Base-by-base conservation (phyloP, 2,797 vertebrate species). In the Tragopan temminckii region DNA sequence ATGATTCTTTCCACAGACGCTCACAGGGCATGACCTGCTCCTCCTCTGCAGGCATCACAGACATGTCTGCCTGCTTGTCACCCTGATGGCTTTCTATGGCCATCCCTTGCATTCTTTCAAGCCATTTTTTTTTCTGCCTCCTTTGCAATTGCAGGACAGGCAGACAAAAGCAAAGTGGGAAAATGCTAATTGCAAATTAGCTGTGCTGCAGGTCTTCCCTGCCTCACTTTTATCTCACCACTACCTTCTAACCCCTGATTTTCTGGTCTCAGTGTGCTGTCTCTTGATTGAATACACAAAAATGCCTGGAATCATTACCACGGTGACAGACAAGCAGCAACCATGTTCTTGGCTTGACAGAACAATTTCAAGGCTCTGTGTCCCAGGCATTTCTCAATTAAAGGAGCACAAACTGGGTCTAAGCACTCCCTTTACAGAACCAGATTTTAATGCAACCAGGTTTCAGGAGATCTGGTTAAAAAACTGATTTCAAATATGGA, bases 271-370 rank as follows among this genome's bases (percentile, higher is more conserved):
- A 57, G 42, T 66, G 42, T 45, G 31, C 68, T 43, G 48, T 46
- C 31, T 79, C 91, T 76, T 68, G 50, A 94, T 0, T 76, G 78
- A 85, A 92, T 88, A 70, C 86, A 95, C 36, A 40, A 38, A 81
- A 88, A 78, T 5, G 29, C 76, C 82, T 88, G 94, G 92, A 95
- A 87, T 27, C 25, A 66, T 50, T 81, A 63, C 78, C 57, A 52
- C 69, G 42, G 76, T 82, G 90, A 90, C 40, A 95, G 82, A 95
- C 88, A 89, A 84, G 90, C 25, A 95, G 71, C 42, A 88, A 69
- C n/a, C 80, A 82, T 31, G 50, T 42, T 69, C 67, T 93, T 88
- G 88, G 69, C 64, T 93, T 76, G 48, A 71, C 91, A 95, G 95
- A 80, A 62, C 45, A 88, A 85, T 29, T 91, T 81, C 43, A 45